phyloP scores from a whole-genome alignment of 2,797 vertebrate genomes.

The Tenualosa ilisha region DNA sequence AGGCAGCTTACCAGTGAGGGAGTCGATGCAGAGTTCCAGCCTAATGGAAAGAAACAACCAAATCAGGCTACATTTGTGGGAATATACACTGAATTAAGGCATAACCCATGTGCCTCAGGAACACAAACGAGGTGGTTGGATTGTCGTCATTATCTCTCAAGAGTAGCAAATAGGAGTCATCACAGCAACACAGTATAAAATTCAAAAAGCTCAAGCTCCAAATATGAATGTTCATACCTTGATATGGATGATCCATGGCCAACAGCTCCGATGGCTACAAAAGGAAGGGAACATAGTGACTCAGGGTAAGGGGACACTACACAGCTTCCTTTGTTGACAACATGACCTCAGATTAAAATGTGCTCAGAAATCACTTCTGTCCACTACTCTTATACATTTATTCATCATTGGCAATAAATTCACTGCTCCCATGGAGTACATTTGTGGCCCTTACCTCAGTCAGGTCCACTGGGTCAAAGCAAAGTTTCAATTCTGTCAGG shows the following conservation, averaged over 20 bases:
- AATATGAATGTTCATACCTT: neutral
- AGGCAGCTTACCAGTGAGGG: conserved; percentile 20
- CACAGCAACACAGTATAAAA: conserved; percentile 74
- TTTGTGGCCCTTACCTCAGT: too few species aligned
- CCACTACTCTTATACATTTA: conserved; percentile 87
- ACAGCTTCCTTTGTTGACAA: rapidly evolving
- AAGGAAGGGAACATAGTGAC: neutral
- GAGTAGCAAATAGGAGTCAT: conserved; percentile 99
- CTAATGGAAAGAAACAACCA: too few species aligned
- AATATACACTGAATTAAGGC: rapidly evolving
- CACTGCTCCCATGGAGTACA: rapidly evolving
- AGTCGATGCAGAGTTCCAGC: neutral
- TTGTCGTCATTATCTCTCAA: conserved; percentile 87
- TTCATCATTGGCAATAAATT: conserved; percentile 75
- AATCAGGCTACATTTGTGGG: neutral
- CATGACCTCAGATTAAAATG: conserved; percentile 78
- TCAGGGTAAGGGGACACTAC: neutral
- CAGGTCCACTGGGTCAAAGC: neutral
- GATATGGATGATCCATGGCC: neutral
- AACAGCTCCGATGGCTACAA: neutral
- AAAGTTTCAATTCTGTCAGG: too few species aligned
- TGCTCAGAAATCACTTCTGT: conserved; percentile 91
- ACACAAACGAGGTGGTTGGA: conserved; percentile 74
- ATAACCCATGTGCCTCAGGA: conserved; percentile 79
- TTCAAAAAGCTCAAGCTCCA: neutral